phyloP scores from a whole-genome alignment of 2,888 invertebrate species.

The Psococerastis gibbosa region DNA sequence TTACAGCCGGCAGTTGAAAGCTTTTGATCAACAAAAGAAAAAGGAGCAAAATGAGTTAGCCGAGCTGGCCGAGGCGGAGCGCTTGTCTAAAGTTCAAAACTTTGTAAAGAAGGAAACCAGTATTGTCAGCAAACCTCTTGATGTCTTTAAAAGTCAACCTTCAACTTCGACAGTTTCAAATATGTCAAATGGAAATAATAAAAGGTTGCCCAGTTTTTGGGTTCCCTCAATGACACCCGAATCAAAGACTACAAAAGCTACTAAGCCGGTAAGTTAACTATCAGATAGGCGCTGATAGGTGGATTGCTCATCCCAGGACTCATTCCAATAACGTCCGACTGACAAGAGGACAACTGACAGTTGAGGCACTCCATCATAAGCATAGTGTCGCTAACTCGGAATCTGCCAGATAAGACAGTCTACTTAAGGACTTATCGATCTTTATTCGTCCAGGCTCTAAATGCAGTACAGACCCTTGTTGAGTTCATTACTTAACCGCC shows the following conservation, averaged over 20 bases:
- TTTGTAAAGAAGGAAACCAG: conserved; percentile 71
- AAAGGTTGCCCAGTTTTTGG: conserved; percentile 88
- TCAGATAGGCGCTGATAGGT: no score
- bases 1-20: conserved; percentile 71
- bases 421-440: no score
- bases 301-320: no score
- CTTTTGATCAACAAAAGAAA: conserved; percentile 73
- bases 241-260: conserved; percentile 47
- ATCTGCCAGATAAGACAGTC: no score
- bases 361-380: no score
- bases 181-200: conserved; percentile 56
- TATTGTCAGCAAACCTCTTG: conserved; percentile 36
- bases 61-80: conserved; percentile 51
- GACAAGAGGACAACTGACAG: no score
- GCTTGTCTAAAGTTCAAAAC: conserved; percentile 50
- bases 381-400: no score
- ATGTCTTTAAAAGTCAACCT: conserved; percentile 22
- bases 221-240: conserved; percentile 83
- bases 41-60: conserved; percentile 50
- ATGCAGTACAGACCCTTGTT: no score
- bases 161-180: conserved; percentile 42
- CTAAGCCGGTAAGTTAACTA: conserved; percentile 46
- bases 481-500: no score
- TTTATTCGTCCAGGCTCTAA: no score
- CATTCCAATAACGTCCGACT: no score